Base-by-base conservation (phyloP, 2,888 invertebrate species). In the Clanis bilineata region DNA sequence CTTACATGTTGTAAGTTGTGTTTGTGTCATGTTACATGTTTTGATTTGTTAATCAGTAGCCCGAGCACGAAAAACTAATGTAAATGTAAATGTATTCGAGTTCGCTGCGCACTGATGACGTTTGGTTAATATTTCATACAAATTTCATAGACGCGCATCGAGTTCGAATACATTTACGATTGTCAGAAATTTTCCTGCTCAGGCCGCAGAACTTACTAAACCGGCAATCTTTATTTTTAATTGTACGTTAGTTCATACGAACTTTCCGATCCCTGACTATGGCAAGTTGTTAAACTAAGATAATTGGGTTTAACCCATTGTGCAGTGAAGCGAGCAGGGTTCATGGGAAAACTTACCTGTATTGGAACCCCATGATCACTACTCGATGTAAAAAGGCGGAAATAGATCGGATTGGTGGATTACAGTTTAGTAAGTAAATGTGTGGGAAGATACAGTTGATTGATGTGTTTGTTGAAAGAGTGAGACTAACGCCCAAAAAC, bases 271-370 rank as follows among this genome's bases (percentile, higher is more conserved):
- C 51, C 51, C 32, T 18, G 21, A 51, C 28, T 51, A 32, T 51
- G 4, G 51, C 18, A 18, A 32, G 28, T 51, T 51, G 18, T 41
- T 41, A 18, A 28, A 28, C 18, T 51, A 28, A 18, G 51, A 51
- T 51, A 51, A 51, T 51, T 51, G 32, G 18, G 51, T 22, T 23
- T 12, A 18, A 51, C 51, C 51, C 51, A 51, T 32, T 51, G 51
- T 18, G 51, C 32, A 51, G 18, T 32, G 28, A 10, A 51, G 15
- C 51, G 25, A 32, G 10, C 3, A 51, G 18, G 51, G 10, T 10
- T 28, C 18, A 28, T 51, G 32, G 51, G 44, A 12, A 44, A 32
- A 21, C 32, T 51, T 51, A 51, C 32, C 32, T 51, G 51, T 32
- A 32, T 51, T 32, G 51, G 18, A 44, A 44, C 10, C 12, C 6